Evolutionary conservation across 2,797 vertebrate genomes (phyloP), one percentile per base, ranked within the genome.

Genomic region (Pangasius larnaudii): DNA sequence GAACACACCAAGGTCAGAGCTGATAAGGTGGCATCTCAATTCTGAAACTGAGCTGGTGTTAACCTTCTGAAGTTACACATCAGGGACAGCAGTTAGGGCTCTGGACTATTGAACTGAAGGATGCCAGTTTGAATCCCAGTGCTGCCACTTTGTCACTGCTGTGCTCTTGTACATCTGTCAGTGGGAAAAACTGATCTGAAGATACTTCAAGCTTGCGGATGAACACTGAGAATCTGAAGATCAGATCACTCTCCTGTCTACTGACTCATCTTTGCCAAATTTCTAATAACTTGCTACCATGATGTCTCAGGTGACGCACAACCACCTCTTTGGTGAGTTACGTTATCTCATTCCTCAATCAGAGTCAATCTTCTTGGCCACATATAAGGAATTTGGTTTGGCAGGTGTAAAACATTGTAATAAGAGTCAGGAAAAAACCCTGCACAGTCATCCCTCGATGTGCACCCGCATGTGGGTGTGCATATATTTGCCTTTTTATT

Each of bases 401-500:
- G n/a, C 19, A 18, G 30, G 82, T 33, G 5, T 69, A 18, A 83
- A 65, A 51, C 19, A 6, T 18, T 16, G 10, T 30, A 84, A 33
- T 22, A 53, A 67, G 16, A 58, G 36, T 59, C 30, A 65, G 1
- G 18, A 30, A 27, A 39, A 13, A 33, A 81, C 2, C 2, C 36
- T 42, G 22, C 22, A 27, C 36, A 42, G 58, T 81, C 58, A 61
- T 63, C 58, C 11, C 24, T 81, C 5, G 24, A 46, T 27, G 14
- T 81, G 58, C 33, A 39, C 13, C n/a, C 33, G 0, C n/a, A 56
- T 78, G 49, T 78, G 75, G 27, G 74, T 79, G 51, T 79, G 51
- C 77, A 42, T 82, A 63, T 82, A 82, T 63, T 69, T 69, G 53
- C 63, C 42, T 6, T 67, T 10, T 49, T 65, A 67, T 83, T 65